Evolutionary conservation across 2,113 vertebrate genomes (phyloP).

Genomic region (Suricata suricatta): DNA sequence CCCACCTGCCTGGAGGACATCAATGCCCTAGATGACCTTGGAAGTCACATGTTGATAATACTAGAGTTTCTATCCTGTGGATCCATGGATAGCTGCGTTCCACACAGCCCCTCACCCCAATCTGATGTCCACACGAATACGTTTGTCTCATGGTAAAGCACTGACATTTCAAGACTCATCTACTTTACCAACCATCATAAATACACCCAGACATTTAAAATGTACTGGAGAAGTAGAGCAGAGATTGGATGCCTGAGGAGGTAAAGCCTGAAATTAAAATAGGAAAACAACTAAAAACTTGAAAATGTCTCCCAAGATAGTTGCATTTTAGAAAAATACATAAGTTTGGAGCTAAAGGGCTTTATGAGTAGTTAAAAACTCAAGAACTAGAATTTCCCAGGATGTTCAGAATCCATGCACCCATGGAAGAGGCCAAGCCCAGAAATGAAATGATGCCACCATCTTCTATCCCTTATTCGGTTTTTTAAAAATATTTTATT

Average conservation of each 20-base stretch:
- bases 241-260: not conserved
- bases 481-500: too few relatives aligned
- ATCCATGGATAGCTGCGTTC: not conserved
- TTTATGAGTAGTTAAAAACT: not conserved
- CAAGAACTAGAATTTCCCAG: not conserved
- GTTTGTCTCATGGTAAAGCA: not conserved
- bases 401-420: rapidly evolving
- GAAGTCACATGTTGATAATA: not conserved
- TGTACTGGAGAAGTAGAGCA: not conserved
- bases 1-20: not conserved
- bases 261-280: not conserved
- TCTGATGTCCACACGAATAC: not conserved
- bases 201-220: not conserved
- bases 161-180: not conserved
- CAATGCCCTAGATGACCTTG: not conserved
- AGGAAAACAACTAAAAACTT: not conserved
- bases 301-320: not conserved
- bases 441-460: rapidly evolving
- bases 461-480: not conserved
- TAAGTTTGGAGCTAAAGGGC: not conserved
- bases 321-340: not conserved
- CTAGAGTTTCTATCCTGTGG: not conserved
- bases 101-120: rapidly evolving
- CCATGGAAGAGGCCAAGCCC: not conserved
- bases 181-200: not conserved